Conservation (phyloP, 2,113 vertebrate genomes). For the Macquaria ambigua region DNA sequence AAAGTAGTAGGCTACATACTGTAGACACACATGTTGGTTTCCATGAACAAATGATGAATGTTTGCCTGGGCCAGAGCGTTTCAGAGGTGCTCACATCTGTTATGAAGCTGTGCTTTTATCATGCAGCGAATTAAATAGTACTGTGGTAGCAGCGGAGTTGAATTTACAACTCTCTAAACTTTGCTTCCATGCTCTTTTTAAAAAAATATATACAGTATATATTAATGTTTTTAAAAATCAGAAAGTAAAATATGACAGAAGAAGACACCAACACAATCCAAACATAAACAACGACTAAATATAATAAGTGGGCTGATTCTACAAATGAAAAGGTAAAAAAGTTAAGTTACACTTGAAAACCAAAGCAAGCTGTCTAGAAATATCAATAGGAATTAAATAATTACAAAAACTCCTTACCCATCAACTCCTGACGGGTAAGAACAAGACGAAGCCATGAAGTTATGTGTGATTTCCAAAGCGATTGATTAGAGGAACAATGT, state of each 20-base stretch:
- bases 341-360: too few relatives aligned
- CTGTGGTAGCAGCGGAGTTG: background rate
- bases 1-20: background rate
- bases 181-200: background rate
- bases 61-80: background rate
- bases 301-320: background rate
- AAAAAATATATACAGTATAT: too few relatives aligned
- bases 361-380: too few relatives aligned
- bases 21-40: constrained; percentile 5
- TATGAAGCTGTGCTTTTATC: constrained; percentile 12
- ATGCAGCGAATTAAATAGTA: background rate
- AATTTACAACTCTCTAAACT: background rate
- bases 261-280: background rate
- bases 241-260: background rate
- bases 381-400: too few relatives aligned
- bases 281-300: too few relatives aligned
- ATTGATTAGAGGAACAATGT: background rate
- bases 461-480: background rate
- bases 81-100: constrained; percentile 4
- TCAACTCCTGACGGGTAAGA: background rate
- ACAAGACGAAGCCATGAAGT: background rate
- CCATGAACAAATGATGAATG: background rate
- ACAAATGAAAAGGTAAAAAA: background rate
- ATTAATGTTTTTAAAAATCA: background rate
- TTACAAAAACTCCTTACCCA: background rate